phyloP scores from a whole-genome alignment of 1,140 invertebrate genomes.

The Laupala kohalensis region DNA sequence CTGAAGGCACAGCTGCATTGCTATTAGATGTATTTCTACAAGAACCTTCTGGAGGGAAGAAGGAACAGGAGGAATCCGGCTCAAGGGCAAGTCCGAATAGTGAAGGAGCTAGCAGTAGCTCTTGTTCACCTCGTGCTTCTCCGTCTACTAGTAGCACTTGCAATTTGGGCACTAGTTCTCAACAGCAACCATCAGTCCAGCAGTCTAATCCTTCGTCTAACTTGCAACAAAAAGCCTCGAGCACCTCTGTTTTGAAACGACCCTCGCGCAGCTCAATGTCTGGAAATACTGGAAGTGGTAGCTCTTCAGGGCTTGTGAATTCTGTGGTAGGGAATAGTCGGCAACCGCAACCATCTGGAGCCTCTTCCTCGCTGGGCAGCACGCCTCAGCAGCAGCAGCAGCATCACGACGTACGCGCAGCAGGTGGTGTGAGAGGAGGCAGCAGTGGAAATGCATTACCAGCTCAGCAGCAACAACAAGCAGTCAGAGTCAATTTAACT shows the following conservation, averaged over 20 bases:
- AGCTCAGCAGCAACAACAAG: background rate
- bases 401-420: background rate
- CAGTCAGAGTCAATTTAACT: conserved; percentile 8
- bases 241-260: background rate
- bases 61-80: conserved; percentile 3
- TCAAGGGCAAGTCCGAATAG: conserved; percentile 4
- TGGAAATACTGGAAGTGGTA: background rate
- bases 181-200: background rate
- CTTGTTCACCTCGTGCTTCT: conserved; percentile 3
- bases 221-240: conserved; percentile 3
- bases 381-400: background rate
- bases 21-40: background rate
- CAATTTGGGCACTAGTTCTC: background rate
- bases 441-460: background rate
- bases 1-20: conserved; percentile 21
- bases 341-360: conserved; percentile 2
- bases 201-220: background rate
- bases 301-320: background rate
- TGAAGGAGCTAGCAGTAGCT: conserved; percentile 1
- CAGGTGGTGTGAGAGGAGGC: background rate
- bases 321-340: background rate
- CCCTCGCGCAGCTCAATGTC: background rate
- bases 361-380: background rate
- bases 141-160: conserved; percentile 3
- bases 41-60: conserved; percentile 6